These are phyloP conservation scores for Chaetodon auriga DNA, from an alignment of 2,113 vertebrate species.

Conservation along the genomic window DNA sequence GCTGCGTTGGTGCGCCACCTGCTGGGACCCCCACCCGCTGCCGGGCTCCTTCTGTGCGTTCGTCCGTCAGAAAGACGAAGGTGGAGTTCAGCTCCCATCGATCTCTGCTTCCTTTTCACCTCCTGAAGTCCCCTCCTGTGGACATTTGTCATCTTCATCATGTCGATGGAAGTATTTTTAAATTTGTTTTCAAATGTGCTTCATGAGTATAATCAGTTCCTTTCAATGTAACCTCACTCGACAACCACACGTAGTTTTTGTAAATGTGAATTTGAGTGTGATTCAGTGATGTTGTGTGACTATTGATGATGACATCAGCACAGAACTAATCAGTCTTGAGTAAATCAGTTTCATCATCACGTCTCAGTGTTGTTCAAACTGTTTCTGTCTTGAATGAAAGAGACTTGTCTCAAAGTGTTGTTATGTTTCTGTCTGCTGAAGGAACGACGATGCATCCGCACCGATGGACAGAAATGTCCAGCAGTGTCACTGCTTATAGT, in stretches of 20 bases:
- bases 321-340: not conserved
- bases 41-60: not conserved
- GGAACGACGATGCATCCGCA: not conserved
- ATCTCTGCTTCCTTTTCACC: not conserved
- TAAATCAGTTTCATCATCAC: not conserved
- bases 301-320: constrained; percentile 11
- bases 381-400: not conserved
- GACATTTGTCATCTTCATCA: not conserved
- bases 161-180: not conserved
- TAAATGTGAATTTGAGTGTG: constrained; percentile 1
- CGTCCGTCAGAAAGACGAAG: not conserved
- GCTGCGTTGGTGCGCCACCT: not conserved
- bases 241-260: not conserved
- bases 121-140: not conserved
- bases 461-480: not conserved
- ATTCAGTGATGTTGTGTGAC: not conserved
- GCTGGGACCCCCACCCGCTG: not conserved
- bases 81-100: not conserved
- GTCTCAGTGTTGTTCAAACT: not conserved
- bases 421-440: not conserved
- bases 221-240: not conserved
- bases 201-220: not conserved
- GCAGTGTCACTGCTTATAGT: not conserved
- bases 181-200: not conserved
- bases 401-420: not conserved